Percentiles rank a stretch among this genome's conserved stretches.
phyloP scores from a whole-genome alignment of 1,140 invertebrate species.

The Cardiocondyla obscurior region DNA sequence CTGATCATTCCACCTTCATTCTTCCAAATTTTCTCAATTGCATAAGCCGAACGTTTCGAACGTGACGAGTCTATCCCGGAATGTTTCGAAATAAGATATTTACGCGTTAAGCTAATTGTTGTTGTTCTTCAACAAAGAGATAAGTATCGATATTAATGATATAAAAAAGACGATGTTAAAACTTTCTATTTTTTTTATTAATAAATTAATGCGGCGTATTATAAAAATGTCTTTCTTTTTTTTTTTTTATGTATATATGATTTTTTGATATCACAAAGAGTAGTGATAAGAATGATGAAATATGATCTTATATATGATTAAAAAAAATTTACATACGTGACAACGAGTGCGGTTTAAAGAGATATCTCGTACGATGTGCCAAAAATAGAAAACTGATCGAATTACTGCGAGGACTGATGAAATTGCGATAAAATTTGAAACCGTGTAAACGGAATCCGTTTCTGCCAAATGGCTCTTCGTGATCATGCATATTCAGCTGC shows the following conservation, averaged over 20 bases:
- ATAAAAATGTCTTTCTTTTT: too few species aligned
- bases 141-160: too few species aligned
- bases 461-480: neutral
- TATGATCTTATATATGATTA: neutral
- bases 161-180: too few species aligned
- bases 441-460: neutral
- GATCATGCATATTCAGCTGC: conserved; percentile 30
- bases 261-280: neutral
- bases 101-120: neutral
- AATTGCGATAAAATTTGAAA: conserved; percentile 13
- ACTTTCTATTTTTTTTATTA: neutral
- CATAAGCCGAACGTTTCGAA: conserved; percentile 10
- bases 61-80: neutral
- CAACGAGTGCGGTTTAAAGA: neutral
- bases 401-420: neutral
- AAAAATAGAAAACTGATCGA: neutral
- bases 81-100: neutral
- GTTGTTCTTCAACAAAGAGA: neutral
- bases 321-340: neutral
- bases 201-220: neutral
- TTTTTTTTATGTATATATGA: neutral
- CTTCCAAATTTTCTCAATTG: conserved; percentile 4
- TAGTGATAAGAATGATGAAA: neutral
- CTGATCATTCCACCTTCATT: conserved; percentile 5
- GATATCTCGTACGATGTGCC: neutral